These are phyloP conservation scores for Prorops nasuta DNA, from an alignment of 1,140 invertebrate species.

Conservation along the genomic window DNA sequence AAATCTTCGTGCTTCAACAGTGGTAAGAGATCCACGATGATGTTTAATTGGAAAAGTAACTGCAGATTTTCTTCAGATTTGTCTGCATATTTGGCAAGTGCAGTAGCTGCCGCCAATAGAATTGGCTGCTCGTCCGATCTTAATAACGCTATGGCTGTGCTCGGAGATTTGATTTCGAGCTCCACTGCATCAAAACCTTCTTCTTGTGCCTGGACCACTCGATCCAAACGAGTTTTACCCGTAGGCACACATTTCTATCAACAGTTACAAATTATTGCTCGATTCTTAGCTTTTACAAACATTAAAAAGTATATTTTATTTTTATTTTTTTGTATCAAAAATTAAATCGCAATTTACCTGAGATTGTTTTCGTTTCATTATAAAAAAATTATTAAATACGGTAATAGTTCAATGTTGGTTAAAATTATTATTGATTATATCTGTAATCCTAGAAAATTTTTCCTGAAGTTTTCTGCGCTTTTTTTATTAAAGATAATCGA, in stretches of 20 bases:
- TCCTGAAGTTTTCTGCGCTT: too few relatives aligned
- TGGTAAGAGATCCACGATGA: conserved; percentile 32
- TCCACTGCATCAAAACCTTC: conserved; percentile 26
- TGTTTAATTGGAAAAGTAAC: conserved; percentile 36
- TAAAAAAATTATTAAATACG: too few relatives aligned
- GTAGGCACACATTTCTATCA: conserved; percentile 26
- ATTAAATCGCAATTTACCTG: too few relatives aligned
- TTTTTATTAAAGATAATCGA: too few relatives aligned
- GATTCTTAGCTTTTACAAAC: too few relatives aligned
- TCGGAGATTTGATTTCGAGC: conserved; percentile 33
- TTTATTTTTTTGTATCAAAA: too few relatives aligned
- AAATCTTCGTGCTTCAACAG: conserved; percentile 41
- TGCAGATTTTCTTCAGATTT: conserved; percentile 32
- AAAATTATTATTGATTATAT: too few relatives aligned
- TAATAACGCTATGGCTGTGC: conserved; percentile 39
- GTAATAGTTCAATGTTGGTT: too few relatives aligned
- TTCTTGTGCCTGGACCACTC: conserved; percentile 10
- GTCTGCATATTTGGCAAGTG: conserved; percentile 37
- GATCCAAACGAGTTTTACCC: conserved; percentile 22
- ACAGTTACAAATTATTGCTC: too few relatives aligned
- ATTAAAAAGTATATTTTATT: too few relatives aligned
- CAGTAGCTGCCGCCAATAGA: conserved; percentile 33
- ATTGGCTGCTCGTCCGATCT: conserved; percentile 36
- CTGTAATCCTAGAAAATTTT: too few relatives aligned
- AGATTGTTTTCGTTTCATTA: too few relatives aligned